Evolutionary conservation across 1,140 invertebrate species (phyloP).

Genomic region (Hylaeus anthracinus): DNA sequence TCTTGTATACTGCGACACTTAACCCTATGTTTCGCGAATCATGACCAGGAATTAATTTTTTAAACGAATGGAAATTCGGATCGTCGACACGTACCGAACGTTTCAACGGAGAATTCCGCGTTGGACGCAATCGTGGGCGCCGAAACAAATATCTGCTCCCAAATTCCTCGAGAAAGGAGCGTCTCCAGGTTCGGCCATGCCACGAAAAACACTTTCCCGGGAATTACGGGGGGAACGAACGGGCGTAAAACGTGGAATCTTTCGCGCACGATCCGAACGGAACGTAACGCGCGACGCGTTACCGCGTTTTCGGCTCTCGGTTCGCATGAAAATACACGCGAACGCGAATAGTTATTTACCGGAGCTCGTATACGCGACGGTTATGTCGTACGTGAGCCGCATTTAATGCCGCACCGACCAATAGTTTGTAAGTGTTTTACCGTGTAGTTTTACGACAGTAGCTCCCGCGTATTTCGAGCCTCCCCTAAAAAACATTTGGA

Average conservation of each 20-base stretch:
- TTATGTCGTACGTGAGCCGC: conserved; percentile 61
- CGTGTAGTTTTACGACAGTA: conserved; percentile 62
- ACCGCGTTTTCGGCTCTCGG: conserved; percentile 33
- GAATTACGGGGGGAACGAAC: neutral
- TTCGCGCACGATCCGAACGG: neutral
- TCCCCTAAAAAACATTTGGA: conserved; percentile 54
- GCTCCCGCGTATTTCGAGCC: conserved; percentile 50
- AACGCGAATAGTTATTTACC: conserved; percentile 57
- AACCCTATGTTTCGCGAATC: neutral
- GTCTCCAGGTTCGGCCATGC: too few species aligned
- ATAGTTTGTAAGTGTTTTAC: conserved; percentile 66
- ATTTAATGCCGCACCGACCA: conserved; percentile 59
- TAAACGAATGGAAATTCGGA: too few species aligned
- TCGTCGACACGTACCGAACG: too few species aligned
- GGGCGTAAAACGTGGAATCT: neutral
- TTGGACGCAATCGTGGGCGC: too few species aligned
- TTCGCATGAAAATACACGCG: conserved; percentile 37
- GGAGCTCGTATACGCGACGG: conserved; percentile 34
- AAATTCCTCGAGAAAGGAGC: too few species aligned
- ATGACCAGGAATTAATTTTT: neutral
- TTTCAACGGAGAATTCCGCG: too few species aligned
- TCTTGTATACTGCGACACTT: neutral
- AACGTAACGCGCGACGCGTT: conserved; percentile 5
- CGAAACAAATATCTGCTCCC: too few species aligned
- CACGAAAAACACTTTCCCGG: neutral